Conservation (phyloP, 2,888 invertebrate genomes). For the Chromoteleia sp. region DNA sequence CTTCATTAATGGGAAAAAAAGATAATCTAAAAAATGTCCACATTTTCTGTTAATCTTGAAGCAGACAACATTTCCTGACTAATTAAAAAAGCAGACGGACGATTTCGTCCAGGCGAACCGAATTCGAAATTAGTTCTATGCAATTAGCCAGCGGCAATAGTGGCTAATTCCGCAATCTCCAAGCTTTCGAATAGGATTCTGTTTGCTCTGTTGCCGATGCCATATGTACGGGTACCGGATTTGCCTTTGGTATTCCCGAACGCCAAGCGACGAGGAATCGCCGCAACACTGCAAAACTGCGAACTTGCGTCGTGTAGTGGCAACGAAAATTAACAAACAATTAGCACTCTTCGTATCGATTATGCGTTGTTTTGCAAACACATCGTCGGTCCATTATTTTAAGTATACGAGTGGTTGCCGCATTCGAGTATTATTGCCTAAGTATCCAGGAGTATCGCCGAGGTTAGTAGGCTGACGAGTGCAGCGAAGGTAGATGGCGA, state of each 20-base stretch:
- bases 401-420: conserved; percentile 75
- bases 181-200: not conserved
- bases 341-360: conserved; percentile 77
- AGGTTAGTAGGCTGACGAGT: conserved; percentile 74
- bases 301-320: conserved; percentile 69
- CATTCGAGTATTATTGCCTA: conserved; percentile 24
- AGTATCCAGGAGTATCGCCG: conserved; percentile 54
- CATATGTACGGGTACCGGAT: conserved; percentile 11
- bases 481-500: conserved; percentile 24
- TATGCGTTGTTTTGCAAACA: conserved; percentile 82
- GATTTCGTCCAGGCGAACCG: not conserved
- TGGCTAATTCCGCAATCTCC: conserved; percentile 13
- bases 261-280: not conserved
- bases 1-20: no score
- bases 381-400: conserved; percentile 78
- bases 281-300: not conserved
- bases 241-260: not conserved
- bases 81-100: not conserved
- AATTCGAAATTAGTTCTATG: conserved; percentile 2
- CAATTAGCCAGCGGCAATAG: conserved; percentile 18
- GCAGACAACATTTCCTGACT: no score
- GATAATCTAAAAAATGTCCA: no score
- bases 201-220: conserved; percentile 3
- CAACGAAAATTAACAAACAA: conserved; percentile 83
- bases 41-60: no score